phyloP scores from a whole-genome alignment of 2,113 vertebrate species.

The Oncorhynchus nerka region DNA sequence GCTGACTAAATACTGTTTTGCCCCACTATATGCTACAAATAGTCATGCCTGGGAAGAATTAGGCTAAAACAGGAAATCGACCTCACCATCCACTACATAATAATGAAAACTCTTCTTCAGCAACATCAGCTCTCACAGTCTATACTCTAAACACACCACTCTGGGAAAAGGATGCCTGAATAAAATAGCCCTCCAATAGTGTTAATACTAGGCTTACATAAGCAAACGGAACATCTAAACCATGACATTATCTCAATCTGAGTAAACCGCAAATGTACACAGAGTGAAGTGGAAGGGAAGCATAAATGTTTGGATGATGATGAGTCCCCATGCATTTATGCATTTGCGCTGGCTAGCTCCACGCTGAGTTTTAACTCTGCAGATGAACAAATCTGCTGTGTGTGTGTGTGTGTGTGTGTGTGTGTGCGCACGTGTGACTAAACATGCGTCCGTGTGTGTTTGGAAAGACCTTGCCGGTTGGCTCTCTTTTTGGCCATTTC shows the following conservation, averaged over 20 bases:
- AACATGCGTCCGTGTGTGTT: neutral
- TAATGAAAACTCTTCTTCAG: neutral
- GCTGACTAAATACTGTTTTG: no score
- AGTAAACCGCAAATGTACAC: constrained; percentile 30
- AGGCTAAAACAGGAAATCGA: no score
- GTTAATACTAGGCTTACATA: constrained; percentile 19
- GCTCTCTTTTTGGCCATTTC: constrained; percentile 32
- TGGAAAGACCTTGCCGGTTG: constrained; percentile 6
- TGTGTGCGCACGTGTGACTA: neutral
- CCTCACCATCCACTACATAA: no score
- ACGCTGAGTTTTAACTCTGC: constrained; percentile 53
- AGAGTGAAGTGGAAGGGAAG: constrained; percentile 29
- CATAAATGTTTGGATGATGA: constrained; percentile 52
- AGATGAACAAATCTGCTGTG: constrained; percentile 29
- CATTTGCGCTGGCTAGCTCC: constrained; percentile 50
- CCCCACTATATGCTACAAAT: no score
- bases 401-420: neutral
- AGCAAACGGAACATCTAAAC: constrained; percentile 24
- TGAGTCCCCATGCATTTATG: constrained; percentile 59
- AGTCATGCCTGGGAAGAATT: no score
- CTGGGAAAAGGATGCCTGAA: constrained; percentile 34
- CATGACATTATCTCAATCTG: constrained; percentile 21
- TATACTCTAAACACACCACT: neutral
- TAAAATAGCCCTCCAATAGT: constrained; percentile 26
- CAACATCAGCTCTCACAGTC: neutral